Evolutionary conservation across 2,113 vertebrate genomes (phyloP).

Genomic region (Tympanuchus pallidicinctus): DNA sequence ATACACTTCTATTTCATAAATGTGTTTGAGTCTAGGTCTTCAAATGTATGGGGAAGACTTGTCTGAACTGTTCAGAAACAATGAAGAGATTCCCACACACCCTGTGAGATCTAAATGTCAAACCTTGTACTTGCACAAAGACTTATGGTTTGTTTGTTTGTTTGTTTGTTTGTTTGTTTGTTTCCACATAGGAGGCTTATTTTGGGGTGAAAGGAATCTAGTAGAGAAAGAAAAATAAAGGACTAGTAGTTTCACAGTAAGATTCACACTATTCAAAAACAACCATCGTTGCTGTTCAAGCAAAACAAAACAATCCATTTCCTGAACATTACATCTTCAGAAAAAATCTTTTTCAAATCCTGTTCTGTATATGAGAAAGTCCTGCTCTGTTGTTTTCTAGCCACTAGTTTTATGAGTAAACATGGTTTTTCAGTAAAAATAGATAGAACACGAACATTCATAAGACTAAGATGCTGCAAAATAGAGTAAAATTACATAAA

Average conservation of each 20-base stretch:
- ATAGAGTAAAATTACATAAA: neutral
- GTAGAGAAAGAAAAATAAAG: neutral
- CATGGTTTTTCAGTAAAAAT: neutral
- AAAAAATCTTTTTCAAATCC: neutral
- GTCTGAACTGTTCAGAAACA: neutral
- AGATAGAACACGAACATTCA: neutral
- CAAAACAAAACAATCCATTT: neutral
- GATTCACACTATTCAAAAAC: neutral
- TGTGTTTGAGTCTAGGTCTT: neutral
- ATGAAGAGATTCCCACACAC: neutral
- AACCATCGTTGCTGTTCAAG: neutral
- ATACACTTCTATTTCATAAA: neutral
- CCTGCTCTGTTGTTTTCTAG: neutral
- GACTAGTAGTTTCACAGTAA: neutral
- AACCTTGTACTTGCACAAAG: neutral
- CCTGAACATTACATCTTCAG: neutral
- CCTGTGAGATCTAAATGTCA: neutral
- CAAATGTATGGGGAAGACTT: neutral
- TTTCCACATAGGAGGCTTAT: neutral
- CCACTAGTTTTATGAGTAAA: neutral
- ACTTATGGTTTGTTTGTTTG: neutral
- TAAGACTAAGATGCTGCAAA: neutral
- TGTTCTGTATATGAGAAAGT: neutral
- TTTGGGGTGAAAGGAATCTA: neutral
- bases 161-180: no score